Conservation (phyloP, 1,140 invertebrate species). For the Papilio xuthus region DNA sequence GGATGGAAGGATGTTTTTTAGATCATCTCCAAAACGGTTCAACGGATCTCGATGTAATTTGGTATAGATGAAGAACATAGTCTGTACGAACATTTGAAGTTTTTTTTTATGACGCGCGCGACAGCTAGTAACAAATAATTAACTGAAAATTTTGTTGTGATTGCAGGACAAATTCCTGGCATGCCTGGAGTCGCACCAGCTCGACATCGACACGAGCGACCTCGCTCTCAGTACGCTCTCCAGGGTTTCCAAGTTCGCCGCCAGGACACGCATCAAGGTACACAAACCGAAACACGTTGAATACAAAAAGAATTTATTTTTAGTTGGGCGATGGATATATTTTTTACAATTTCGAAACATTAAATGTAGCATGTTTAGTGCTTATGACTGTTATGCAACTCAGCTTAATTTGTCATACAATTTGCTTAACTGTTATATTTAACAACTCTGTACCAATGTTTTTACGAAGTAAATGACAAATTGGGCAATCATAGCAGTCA, state of each 20-base stretch:
- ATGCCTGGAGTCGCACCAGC: conserved; percentile 88
- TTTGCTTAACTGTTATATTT: not conserved
- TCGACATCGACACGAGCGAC: conserved; percentile 93
- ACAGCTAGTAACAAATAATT: too few species aligned
- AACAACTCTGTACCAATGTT: not conserved
- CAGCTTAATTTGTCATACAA: conserved; percentile 51
- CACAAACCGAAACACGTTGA: not conserved
- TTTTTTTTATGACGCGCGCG: too few species aligned
- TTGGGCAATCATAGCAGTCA: conserved; percentile 17
- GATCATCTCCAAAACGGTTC: too few species aligned
- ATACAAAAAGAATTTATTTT: conserved; percentile 31
- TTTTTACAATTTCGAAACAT: not conserved
- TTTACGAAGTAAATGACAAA: not conserved
- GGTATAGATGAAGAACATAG: too few species aligned
- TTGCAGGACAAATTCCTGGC: conserved; percentile 89
- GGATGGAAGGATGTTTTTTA: too few species aligned
- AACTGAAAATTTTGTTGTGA: not conserved
- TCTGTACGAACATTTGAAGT: too few species aligned
- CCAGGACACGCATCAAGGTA: conserved; percentile 91
- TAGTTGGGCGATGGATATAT: conserved; percentile 20
- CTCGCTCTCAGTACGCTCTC: conserved; percentile 91
- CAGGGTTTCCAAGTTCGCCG: conserved; percentile 93
- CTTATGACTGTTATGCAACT: conserved; percentile 44
- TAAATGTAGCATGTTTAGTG: conserved; percentile 54
- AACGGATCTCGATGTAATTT: too few species aligned